A percentile compares a stretch with the other conserved stretches of the same genome.
Evolutionary conservation across 2,888 invertebrate species (phyloP).

Genomic region (Nysson spinosus): DNA sequence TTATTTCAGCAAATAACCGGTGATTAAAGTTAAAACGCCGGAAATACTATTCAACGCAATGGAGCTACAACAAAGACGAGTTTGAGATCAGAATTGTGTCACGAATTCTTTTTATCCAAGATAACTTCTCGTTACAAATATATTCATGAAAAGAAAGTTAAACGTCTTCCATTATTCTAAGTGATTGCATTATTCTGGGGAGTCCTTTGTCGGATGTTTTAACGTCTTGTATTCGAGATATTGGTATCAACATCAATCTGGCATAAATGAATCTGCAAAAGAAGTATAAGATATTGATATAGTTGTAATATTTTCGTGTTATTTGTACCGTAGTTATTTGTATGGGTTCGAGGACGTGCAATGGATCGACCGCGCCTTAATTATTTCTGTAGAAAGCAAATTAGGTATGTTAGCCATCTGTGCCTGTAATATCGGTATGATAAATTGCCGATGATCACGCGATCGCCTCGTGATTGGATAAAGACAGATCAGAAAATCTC

Average conservation of each 20-base stretch:
- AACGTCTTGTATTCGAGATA: no score
- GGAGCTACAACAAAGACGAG: no score
- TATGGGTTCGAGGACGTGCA: neutral
- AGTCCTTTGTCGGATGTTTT: no score
- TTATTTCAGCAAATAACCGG: no score
- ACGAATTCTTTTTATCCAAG: slow-evolving; percentile 33
- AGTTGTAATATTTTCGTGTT: slow-evolving; percentile 22
- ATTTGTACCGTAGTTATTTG: slow-evolving; percentile 24
- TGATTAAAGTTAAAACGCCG: no score
- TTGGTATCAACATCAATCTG: no score
- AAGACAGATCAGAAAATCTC: neutral
- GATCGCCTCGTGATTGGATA: slow-evolving; percentile 15
- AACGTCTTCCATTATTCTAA: slow-evolving; percentile 38
- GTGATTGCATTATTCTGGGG: slow-evolving; percentile 10
- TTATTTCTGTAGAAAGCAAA: slow-evolving; percentile 38
- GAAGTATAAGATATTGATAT: no score
- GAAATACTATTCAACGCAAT: no score
- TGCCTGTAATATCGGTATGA: slow-evolving; percentile 14
- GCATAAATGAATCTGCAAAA: no score
- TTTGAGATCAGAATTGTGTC: slow-evolving; percentile 7
- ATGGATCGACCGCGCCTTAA: slow-evolving; percentile 34
- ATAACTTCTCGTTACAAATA: slow-evolving; percentile 11
- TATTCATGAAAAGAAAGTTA: slow-evolving; percentile 41
- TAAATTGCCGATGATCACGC: slow-evolving; percentile 47
- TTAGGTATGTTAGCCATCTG: slow-evolving; percentile 12